Base-by-base conservation (phyloP, 2,888 invertebrate species). In the Ischnus inquisitorius region DNA sequence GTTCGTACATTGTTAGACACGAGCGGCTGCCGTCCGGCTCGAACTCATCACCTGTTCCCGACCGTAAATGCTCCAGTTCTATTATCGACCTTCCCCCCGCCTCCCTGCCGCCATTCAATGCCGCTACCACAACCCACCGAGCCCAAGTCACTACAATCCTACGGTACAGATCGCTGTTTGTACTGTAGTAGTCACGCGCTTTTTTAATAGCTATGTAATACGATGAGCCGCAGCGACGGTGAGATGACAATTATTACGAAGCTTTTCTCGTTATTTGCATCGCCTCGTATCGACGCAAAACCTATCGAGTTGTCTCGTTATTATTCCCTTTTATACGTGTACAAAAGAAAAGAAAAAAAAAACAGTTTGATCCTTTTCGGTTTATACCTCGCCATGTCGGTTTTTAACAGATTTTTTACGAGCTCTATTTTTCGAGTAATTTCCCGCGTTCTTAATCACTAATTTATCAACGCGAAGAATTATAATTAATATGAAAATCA, bases 31-130 rank as follows among this genome's bases (percentile, higher is more conserved):
- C 46, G 67, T 60, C 64, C 75, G 71, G 79, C 79, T 79, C 79
- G 76, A 83, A 83, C 83, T 79, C 83, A 83, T 83, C 83, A 83
- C 83, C 83, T 76, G 83, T 83, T 75, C 69, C 79, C 75, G 75
- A 79, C 79, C 83, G 83, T 83, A 83, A 83, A 79, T 76, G 79
- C 79, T 79, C 76, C 67, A 79, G 75, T 83, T 76, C 83, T 79
- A 83, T 79, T 83, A 79, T 83, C 72, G 76, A 79, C 67, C 79
- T 60, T 72, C 28, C 75, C 75, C 34, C 34, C 34, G 34, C 6
- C 6, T 1, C 34, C 34, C 34, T 0, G 4, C 34, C 34, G 6
- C 34, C 22, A 76, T 83, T 83, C 79, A 76, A 72, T 69, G 60
- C 76, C n/a, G 54, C n/a, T 22, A 14, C 68, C 28, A 65, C 25